Conservation (phyloP, 2,797 vertebrate genomes). For the Poecile montanus region DNA sequence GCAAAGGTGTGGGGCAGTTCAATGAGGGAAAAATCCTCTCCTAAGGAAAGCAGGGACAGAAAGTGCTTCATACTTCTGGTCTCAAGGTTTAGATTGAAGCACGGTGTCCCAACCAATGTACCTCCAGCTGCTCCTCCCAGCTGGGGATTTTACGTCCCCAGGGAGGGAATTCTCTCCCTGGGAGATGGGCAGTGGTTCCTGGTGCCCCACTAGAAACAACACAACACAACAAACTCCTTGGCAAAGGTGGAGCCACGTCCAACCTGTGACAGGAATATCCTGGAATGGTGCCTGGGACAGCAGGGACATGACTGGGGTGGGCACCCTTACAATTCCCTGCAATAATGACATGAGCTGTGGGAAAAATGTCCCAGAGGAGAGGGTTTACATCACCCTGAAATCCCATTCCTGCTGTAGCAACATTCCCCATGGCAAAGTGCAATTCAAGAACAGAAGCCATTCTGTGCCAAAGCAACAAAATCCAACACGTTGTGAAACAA, state of each 20-base stretch:
- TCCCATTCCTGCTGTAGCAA: neutral
- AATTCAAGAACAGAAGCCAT: neutral
- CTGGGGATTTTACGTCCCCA: rapidly evolving
- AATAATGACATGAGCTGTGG: neutral
- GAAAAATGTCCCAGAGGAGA: neutral
- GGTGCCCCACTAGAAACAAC: neutral
- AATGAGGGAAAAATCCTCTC: neutral
- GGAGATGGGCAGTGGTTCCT: neutral
- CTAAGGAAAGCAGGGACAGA: neutral
- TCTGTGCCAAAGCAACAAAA: neutral
- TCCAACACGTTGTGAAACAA: neutral
- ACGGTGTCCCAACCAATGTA: rapidly evolving
- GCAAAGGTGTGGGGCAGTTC: neutral
- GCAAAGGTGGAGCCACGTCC: rapidly evolving
- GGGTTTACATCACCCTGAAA: neutral
- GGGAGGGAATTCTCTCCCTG: neutral
- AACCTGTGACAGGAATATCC: neutral
- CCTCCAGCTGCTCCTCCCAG: neutral
- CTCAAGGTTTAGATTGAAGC: neutral
- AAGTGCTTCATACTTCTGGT: neutral
- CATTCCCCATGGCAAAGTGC: neutral
- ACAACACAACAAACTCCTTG: neutral
- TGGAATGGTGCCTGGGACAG: neutral
- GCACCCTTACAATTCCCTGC: rapidly evolving
- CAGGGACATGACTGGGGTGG: rapidly evolving